Evolutionary conservation across 2,113 vertebrate species (phyloP).

Genomic region (Catagonus wagneri): DNA sequence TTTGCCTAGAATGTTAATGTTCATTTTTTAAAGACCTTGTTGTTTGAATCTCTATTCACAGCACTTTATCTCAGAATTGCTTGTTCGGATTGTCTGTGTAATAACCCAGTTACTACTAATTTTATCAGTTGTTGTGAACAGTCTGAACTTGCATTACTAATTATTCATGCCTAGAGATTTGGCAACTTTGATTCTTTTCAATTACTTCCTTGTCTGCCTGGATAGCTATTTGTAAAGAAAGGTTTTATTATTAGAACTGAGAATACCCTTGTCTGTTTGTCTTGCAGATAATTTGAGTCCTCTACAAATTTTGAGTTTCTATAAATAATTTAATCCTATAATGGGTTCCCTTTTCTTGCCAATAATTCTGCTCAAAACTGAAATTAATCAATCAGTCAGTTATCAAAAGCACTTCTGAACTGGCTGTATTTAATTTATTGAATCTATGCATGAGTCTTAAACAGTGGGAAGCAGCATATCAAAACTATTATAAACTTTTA

Average conservation of each 20-base stretch:
- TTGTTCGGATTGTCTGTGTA: slow-evolving; percentile 76
- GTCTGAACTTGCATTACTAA: slow-evolving; percentile 59
- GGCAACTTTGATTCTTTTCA: slow-evolving; percentile 73
- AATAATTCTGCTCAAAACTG: slow-evolving; percentile 77
- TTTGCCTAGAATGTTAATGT: slow-evolving; percentile 63
- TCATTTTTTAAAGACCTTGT: slow-evolving; percentile 70
- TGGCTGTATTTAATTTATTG: slow-evolving; percentile 72
- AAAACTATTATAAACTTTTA: slow-evolving; percentile 72
- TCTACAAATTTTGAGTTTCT: slow-evolving; percentile 69
- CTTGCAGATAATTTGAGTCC: slow-evolving; percentile 69
- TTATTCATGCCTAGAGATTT: slow-evolving; percentile 70
- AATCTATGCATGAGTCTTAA: neutral
- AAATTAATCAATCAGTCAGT: slow-evolving; percentile 78
- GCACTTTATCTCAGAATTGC: slow-evolving; percentile 69
- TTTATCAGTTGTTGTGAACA: slow-evolving; percentile 79
- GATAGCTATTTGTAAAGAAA: slow-evolving; percentile 66
- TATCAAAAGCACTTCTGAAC: slow-evolving; percentile 75
- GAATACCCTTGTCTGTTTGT: slow-evolving; percentile 70
- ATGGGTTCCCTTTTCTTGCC: slow-evolving; percentile 60
- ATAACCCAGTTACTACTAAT: slow-evolving; percentile 75
- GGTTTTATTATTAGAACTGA: slow-evolving; percentile 60
- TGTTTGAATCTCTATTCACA: slow-evolving; percentile 61
- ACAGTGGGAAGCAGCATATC: neutral
- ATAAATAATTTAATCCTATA: slow-evolving; percentile 68
- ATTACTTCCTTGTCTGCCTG: slow-evolving; percentile 70